Conservation (phyloP, 2,888 invertebrate genomes). For the Hydroisotoma schaefferi region DNA sequence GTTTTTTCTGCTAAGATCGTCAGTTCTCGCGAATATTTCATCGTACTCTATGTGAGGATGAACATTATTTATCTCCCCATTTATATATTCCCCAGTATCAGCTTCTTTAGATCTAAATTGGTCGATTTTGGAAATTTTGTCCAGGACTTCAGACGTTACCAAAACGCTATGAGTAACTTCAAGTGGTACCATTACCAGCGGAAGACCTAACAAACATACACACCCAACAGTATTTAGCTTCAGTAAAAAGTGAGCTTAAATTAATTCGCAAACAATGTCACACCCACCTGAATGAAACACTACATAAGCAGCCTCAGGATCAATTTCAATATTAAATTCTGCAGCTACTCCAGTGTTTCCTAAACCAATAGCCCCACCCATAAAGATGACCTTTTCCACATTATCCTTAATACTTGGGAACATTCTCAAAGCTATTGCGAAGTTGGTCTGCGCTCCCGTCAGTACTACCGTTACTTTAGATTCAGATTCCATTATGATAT, state of each 20-base stretch:
- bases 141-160: constrained; percentile 20
- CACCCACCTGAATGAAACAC: constrained; percentile 34
- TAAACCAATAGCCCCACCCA: constrained; percentile 39
- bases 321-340: constrained; percentile 38
- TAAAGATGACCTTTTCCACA: constrained; percentile 32
- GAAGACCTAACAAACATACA: constrained; percentile 27
- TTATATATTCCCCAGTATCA: not conserved
- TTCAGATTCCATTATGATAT: constrained; percentile 10
- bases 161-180: constrained; percentile 33
- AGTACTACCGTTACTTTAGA: constrained; percentile 32
- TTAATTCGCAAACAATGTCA: not conserved
- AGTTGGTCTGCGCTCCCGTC: constrained; percentile 37
- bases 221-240: no score
- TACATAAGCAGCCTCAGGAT: constrained; percentile 35
- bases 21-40: constrained; percentile 11
- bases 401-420: constrained; percentile 34
- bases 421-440: constrained; percentile 32
- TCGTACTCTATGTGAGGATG: constrained; percentile 25
- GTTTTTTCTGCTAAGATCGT: not conserved
- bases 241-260: no score
- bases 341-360: constrained; percentile 38
- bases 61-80: not conserved
- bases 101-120: not conserved
- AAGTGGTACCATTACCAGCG: constrained; percentile 36
- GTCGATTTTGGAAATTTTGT: constrained; percentile 23